phyloP scores from a whole-genome alignment of 2,113 vertebrate species.

The Eulacestoma nigropectus region DNA sequence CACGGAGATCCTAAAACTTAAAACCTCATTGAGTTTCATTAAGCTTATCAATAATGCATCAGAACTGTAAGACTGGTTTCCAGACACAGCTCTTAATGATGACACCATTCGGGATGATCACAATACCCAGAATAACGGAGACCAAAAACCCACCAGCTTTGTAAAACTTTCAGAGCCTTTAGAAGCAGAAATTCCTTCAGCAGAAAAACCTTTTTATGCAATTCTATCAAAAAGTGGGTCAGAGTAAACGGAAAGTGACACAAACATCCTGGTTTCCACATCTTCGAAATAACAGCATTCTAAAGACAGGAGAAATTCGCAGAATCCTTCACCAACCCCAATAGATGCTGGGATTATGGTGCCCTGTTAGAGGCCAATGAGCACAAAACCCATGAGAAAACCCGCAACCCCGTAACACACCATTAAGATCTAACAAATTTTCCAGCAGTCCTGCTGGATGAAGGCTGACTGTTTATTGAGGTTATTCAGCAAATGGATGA shows the following conservation, averaged over 20 bases:
- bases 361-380: neutral
- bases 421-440: neutral
- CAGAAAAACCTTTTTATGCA: neutral
- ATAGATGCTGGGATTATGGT: neutral
- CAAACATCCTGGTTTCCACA: neutral
- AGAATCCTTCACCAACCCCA: neutral
- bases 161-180: neutral
- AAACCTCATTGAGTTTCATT: neutral
- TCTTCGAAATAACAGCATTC: neutral
- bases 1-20: neutral
- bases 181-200: neutral
- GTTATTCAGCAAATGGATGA: neutral
- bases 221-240: neutral
- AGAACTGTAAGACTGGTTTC: neutral
- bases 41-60: slow-evolving; percentile 9
- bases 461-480: neutral
- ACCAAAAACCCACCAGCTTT: neutral
- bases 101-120: neutral
- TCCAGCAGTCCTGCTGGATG: neutral
- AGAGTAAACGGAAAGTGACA: neutral
- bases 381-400: neutral
- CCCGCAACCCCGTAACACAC: neutral
- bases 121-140: neutral
- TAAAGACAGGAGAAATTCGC: neutral
- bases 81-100: neutral